Base-by-base conservation (phyloP, 1,140 invertebrate species). In the Conus betulinus region DNA sequence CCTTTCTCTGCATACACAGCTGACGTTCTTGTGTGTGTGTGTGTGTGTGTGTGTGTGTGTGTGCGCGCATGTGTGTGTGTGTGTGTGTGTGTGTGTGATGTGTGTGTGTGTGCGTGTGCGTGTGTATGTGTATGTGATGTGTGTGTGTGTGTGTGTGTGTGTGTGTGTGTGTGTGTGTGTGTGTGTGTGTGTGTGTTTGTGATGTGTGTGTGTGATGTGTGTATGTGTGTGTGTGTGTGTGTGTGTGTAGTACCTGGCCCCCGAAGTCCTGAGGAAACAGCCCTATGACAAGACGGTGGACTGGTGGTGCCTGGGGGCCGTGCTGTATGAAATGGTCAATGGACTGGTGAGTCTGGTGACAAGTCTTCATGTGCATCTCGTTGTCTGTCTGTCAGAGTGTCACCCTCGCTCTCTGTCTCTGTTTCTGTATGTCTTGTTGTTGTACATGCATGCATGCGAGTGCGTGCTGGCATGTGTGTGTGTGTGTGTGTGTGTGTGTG, bases 271-370 rank as follows among this genome's bases (percentile, higher is more conserved):
- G 89, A 87, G 93, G 74, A 96, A 96, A 88, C 95, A 96, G 88
- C 96, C 96, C 0, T 97, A 97, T 93, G 96, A 97, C 89, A 95
- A 96, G 89, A 96, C 96, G 8, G 97, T 97, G 60, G 97, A 97
- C 93, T 97, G 97, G 97, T 97, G 97, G 97, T 97, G 97, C 90
- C 92, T 97, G 60, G 97, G 97, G 25, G 96, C 96, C 51, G 97
- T 97, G 4, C 93, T 97, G 1, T 97, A 96, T 94, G 97, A 97
- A 95, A 97, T 97, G 97, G 92, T 97, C 81, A 97, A 96, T 94
- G 97, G 97, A 25, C 93, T 97, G 92, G 94, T 95, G 89, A 91
- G 93, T 93, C 53, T 4, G 10, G 0, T 11, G 0, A 39, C 3
- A 39, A 81, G 55, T 87, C 10, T 81, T 25, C 52, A 39, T 55